phyloP scores from a whole-genome alignment of 2,888 invertebrate genomes.

The Serripes groenlandicus region DNA sequence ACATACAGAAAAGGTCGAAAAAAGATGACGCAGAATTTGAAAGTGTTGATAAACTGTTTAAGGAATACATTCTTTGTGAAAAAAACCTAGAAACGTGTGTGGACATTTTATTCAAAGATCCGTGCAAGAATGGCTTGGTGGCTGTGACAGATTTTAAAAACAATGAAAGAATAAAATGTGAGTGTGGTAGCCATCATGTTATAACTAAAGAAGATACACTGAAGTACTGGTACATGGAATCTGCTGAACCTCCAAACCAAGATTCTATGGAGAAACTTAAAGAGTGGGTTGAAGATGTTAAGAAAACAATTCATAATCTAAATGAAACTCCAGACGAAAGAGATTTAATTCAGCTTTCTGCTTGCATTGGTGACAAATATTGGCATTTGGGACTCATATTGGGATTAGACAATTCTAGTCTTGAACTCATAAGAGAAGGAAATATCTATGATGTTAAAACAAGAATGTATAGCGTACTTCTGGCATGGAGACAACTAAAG shows the following conservation, averaged over 20 bases:
- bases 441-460: too few species aligned
- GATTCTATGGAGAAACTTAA: neutral
- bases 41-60: constrained; percentile 26
- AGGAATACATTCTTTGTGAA: constrained; percentile 51
- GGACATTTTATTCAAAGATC: neutral
- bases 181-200: constrained; percentile 12
- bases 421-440: neutral
- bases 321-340: constrained; percentile 28
- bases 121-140: constrained; percentile 17
- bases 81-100: neutral
- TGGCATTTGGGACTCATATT: neutral
- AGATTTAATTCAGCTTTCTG: constrained; percentile 26
- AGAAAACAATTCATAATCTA: neutral
- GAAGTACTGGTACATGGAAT: constrained; percentile 34
- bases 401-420: neutral
- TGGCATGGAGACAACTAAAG: too few species aligned
- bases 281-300: neutral
- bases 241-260: neutral
- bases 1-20: constrained; percentile 18
- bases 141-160: constrained; percentile 31
- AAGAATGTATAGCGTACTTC: too few species aligned
- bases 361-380: constrained; percentile 48
- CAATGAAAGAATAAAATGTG: constrained; percentile 17
- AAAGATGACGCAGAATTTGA: neutral
- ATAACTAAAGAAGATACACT: constrained; percentile 24